Percentiles rank a stretch among this genome's conserved stretches.
Evolutionary conservation across 2,113 vertebrate genomes (phyloP).

Genomic region (Turnix velox): DNA sequence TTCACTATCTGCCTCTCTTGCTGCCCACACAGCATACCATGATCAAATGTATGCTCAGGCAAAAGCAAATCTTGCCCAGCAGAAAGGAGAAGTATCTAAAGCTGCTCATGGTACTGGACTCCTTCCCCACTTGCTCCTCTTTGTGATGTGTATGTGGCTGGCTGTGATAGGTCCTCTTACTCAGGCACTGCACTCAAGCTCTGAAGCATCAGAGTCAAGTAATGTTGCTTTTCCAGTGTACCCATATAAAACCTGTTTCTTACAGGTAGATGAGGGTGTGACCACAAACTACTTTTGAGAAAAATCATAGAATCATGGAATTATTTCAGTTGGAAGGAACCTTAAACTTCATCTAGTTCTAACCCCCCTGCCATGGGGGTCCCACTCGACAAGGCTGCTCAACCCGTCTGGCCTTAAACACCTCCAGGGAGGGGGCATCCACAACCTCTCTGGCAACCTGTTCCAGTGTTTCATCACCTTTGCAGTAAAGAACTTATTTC

Average conservation of each 20-base stretch:
- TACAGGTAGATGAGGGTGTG: neutral
- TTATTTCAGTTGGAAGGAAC: no score
- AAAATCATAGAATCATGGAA: no score
- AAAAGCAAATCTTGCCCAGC: neutral
- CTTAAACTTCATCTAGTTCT: no score
- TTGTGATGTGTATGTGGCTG: rapidly evolving
- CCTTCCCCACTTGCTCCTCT: neutral
- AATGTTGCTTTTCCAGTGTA: neutral
- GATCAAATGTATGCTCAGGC: rapidly evolving
- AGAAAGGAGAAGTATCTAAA: neutral
- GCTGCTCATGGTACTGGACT: rapidly evolving
- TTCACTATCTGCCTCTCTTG: neutral
- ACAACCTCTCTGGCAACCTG: no score
- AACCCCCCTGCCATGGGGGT: no score
- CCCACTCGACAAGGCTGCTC: no score
- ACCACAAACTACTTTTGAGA: neutral
- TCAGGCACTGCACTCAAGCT: neutral
- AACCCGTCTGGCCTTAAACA: no score
- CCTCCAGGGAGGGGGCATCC: no score
- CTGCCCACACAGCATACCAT: neutral
- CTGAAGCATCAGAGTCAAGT: neutral
- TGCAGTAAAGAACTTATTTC: no score
- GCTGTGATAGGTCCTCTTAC: rapidly evolving
- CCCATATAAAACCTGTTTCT: neutral
- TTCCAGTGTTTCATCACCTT: no score